Conservation (phyloP, 2,113 vertebrate genomes). For the Pangasianodon hypophthalmus region DNA sequence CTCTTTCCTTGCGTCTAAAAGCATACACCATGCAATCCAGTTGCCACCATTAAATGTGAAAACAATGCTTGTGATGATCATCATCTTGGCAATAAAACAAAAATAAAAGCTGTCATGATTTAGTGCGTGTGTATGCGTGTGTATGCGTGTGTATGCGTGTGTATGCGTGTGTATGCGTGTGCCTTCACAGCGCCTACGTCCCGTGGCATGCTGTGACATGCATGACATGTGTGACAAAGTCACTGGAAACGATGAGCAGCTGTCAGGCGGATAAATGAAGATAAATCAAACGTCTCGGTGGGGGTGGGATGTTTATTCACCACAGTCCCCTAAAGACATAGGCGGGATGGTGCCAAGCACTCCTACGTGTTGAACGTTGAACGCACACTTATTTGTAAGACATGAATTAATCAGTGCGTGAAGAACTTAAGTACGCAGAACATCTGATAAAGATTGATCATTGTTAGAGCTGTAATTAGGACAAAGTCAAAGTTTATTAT, state of each 20-base stretch:
- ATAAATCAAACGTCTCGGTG: conserved; percentile 49
- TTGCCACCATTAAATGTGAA: conserved; percentile 26
- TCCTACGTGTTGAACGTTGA: conserved; percentile 20
- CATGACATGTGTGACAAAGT: conserved; percentile 42
- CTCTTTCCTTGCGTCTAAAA: conserved; percentile 2
- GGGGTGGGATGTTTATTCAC: conserved; percentile 53
- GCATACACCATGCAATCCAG: neutral
- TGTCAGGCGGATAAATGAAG: conserved; percentile 58
- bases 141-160: neutral
- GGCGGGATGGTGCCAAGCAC: conserved; percentile 11
- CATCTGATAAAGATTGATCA: conserved; percentile 30
- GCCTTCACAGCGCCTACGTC: conserved; percentile 1
- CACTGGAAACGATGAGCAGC: conserved; percentile 52
- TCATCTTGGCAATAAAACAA: conserved; percentile 22
- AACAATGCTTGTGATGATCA: conserved; percentile 39
- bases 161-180: conserved; percentile 22
- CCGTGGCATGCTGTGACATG: conserved; percentile 47
- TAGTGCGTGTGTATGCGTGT: neutral
- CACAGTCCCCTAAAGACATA: conserved; percentile 33
- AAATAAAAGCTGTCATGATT: neutral
- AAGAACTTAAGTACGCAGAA: conserved; percentile 36
- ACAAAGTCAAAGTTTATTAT: conserved; percentile 21
- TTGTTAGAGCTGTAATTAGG: conserved; percentile 28
- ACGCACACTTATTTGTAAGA: conserved; percentile 33
- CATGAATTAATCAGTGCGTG: conserved; percentile 42